phyloP scores from a whole-genome alignment of 2,113 vertebrate species.

The Lycocorax pyrrhopterus region DNA sequence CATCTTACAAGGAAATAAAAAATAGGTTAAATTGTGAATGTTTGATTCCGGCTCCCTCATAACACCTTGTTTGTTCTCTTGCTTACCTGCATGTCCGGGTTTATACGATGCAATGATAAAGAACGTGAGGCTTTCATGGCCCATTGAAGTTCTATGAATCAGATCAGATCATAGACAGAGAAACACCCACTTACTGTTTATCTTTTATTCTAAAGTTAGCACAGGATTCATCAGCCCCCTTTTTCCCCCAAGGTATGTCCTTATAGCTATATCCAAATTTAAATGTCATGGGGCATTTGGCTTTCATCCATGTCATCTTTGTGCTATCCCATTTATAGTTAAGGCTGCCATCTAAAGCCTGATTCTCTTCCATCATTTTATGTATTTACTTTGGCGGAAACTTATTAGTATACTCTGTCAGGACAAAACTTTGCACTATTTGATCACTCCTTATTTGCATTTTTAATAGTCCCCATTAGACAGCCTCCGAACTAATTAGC shows the following conservation, averaged over 20 bases:
- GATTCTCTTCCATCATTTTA: neutral
- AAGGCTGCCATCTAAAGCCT: neutral
- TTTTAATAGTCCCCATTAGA: constrained; percentile 78
- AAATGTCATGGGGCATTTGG: neutral
- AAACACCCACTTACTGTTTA: neutral
- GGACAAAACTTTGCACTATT: constrained; percentile 74
- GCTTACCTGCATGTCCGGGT: neutral
- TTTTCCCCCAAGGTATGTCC: neutral
- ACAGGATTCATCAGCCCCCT: neutral
- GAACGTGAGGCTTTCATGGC: neutral
- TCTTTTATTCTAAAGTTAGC: neutral
- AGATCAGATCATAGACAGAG: neutral
- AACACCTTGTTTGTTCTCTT: neutral
- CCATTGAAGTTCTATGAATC: neutral
- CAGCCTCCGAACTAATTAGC: constrained; percentile 78
- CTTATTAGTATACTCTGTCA: constrained; percentile 69
- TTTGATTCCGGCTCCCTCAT: neutral
- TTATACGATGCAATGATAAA: neutral
- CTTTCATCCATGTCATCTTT: neutral
- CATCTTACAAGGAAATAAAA: neutral
- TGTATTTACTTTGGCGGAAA: constrained; percentile 20
- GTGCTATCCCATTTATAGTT: neutral
- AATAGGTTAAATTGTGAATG: neutral
- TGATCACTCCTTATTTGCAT: constrained; percentile 80
- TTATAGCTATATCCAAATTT: neutral